phyloP scores from a whole-genome alignment of 2,113 vertebrate species.

The Syngnathus typhle region DNA sequence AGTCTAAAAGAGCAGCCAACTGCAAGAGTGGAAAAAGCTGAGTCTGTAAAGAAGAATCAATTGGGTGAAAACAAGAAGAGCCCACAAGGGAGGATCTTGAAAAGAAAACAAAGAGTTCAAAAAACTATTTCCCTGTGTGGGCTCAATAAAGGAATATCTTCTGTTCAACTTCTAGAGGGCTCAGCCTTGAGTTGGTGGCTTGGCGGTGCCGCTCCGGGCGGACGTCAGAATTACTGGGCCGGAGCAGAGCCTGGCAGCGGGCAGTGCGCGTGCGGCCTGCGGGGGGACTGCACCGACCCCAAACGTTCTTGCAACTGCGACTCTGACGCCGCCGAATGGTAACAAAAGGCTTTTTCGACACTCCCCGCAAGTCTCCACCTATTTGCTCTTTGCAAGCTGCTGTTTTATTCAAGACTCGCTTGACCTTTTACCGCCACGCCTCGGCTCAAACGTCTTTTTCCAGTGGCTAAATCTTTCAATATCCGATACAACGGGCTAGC shows the following conservation, averaged over 20 bases:
- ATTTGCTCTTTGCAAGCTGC: slow-evolving; percentile 1
- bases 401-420: not conserved
- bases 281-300: slow-evolving; percentile 60
- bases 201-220: slow-evolving; percentile 39
- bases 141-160: not conserved
- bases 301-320: slow-evolving; percentile 84
- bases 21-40: not conserved
- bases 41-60: not conserved
- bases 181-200: slow-evolving; percentile 70
- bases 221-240: slow-evolving; percentile 65
- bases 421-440: slow-evolving; percentile 2
- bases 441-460: slow-evolving; percentile 2
- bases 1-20: too few species aligned
- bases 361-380: not conserved
- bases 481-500: slow-evolving; percentile 34
- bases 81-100: too few species aligned
- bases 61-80: too few species aligned
- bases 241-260: slow-evolving; percentile 64
- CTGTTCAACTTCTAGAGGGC: slow-evolving; percentile 50
- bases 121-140: too few species aligned
- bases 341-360: slow-evolving; percentile 12
- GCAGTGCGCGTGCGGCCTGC: slow-evolving; percentile 66
- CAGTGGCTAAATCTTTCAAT: slow-evolving; percentile 39
- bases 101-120: too few species aligned
- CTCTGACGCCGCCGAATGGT: slow-evolving; percentile 84